Conservation (phyloP, 2,797 vertebrate genomes). For the Danio kyathit region DNA sequence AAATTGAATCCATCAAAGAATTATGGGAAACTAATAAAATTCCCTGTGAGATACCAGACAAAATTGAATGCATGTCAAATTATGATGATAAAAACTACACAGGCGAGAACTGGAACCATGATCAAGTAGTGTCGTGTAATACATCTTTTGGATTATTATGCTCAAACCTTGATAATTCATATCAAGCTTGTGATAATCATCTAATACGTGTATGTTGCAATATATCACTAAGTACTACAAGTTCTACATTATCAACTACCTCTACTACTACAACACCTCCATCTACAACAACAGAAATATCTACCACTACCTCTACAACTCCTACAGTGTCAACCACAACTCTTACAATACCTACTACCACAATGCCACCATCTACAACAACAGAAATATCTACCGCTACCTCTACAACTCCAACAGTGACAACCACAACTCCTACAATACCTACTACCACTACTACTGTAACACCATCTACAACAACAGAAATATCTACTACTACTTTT, state of each 20-base stretch:
- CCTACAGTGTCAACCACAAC: not conserved
- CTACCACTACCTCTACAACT: too few relatives aligned
- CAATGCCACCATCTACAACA: not conserved
- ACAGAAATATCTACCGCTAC: too few relatives aligned
- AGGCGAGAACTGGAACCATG: conserved; percentile 43
- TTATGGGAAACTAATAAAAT: conserved; percentile 70
- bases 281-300: conserved; percentile 50
- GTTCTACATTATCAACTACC: conserved; percentile 12
- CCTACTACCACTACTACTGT: not conserved
- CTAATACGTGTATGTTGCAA: conserved; percentile 83
- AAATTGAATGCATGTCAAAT: conserved; percentile 79
- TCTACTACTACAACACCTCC: conserved; percentile 34
- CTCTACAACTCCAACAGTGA: too few relatives aligned
- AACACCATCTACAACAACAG: not conserved
- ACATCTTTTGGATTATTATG: conserved; percentile 70
- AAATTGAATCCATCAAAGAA: conserved; percentile 78
- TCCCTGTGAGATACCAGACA: conserved; percentile 69
- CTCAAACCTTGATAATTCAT: conserved; percentile 62
- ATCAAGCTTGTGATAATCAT: conserved; percentile 77
- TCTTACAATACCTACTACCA: too few relatives aligned
- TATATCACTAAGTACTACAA: not conserved
- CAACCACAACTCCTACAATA: too few relatives aligned
- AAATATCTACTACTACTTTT: too few relatives aligned
- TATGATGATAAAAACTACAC: conserved; percentile 55
- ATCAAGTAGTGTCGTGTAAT: conserved; percentile 78